Conservation (phyloP, 2,113 vertebrate species). For the Zosterops japonicus region DNA sequence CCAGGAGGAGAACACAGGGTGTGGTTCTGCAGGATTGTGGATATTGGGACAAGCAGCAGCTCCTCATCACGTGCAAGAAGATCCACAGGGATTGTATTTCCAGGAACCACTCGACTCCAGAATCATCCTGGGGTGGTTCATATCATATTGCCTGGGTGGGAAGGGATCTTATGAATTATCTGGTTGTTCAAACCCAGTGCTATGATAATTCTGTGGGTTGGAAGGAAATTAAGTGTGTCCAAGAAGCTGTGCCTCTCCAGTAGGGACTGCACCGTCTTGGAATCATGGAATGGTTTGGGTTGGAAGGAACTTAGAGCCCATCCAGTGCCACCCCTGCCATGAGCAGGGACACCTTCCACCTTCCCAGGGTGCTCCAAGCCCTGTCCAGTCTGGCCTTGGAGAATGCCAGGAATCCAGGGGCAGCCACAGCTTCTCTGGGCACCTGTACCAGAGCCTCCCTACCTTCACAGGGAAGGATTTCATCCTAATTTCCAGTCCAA, state of each 20-base stretch:
- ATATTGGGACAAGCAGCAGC: not conserved
- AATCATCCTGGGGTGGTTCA: not conserved
- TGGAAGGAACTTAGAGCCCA: no score
- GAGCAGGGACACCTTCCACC: not conserved
- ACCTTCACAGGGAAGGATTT: not conserved
- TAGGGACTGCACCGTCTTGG: no score
- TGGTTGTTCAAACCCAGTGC: not conserved
- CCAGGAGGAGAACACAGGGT: not conserved
- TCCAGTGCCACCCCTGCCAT: not conserved
- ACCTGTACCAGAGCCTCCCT: accelerated
- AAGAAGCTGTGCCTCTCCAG: no score
- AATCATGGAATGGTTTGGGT: no score
- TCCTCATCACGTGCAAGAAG: not conserved
- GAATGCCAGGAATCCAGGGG: not conserved
- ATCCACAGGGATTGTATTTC: not conserved
- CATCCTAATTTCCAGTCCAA: not conserved
- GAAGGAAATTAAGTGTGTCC: no score
- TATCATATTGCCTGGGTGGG: not conserved
- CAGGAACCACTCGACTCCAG: not conserved
- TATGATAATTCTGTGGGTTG: no score
- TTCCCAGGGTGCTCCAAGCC: accelerated
- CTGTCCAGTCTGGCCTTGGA: accelerated
- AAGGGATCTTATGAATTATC: not conserved
- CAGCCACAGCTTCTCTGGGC: not conserved
- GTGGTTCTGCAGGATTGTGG: not conserved